Conservation (phyloP, 2,888 invertebrate species). For the Yponomeuta plumbellus region DNA sequence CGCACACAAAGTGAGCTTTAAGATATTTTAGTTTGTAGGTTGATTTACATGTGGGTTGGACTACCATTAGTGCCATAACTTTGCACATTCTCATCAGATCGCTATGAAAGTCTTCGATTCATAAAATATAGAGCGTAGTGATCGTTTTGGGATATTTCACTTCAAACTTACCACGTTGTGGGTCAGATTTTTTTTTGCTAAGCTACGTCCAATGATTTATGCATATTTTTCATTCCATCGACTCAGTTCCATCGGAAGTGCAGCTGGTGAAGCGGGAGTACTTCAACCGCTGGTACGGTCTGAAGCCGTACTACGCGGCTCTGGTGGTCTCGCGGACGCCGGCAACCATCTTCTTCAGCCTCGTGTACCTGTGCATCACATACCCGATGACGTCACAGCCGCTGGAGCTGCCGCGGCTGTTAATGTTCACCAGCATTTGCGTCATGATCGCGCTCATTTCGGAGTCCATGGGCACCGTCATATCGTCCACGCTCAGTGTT, state of each 20-base stretch:
- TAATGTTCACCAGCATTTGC: slow-evolving; percentile 83
- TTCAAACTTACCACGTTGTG: too few relatives aligned
- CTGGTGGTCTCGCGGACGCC: slow-evolving; percentile 84
- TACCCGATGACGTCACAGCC: slow-evolving; percentile 87
- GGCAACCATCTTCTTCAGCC: slow-evolving; percentile 80
- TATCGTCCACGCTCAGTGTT: slow-evolving; percentile 84
- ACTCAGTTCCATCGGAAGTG: slow-evolving; percentile 85
- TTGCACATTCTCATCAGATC: too few relatives aligned
- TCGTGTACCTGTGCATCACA: slow-evolving; percentile 82
- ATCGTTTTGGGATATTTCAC: too few relatives aligned
- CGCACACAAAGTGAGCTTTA: too few relatives aligned
- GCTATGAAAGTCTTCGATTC: too few relatives aligned
- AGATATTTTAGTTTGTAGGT: too few relatives aligned
- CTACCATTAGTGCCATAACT: too few relatives aligned
- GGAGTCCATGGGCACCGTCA: slow-evolving; percentile 85
- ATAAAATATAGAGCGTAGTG: too few relatives aligned
- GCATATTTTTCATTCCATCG: slow-evolving; percentile 33
- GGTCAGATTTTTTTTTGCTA: too few relatives aligned
- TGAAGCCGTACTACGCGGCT: slow-evolving; percentile 87
- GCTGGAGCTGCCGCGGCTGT: slow-evolving; percentile 79
- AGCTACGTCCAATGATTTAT: too few relatives aligned
- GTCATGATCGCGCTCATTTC: slow-evolving; percentile 84
- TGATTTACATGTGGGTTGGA: too few relatives aligned
- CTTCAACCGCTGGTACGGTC: slow-evolving; percentile 90
- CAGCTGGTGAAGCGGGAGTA: slow-evolving; percentile 87